phyloP scores from a whole-genome alignment of 2,113 vertebrate species.

The Poeciliopsis occidentalis region DNA sequence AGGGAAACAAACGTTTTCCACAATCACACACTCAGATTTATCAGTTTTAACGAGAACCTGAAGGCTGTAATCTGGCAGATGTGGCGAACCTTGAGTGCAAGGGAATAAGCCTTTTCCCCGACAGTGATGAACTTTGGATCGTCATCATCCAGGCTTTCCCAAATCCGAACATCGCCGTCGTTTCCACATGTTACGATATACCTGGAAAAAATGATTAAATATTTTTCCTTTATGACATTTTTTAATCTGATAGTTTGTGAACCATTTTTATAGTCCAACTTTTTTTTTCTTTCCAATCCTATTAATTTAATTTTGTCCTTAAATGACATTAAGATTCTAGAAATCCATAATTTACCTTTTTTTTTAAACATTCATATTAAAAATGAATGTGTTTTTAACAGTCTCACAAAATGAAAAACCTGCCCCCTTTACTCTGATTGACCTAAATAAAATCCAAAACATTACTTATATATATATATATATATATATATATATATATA shows the following conservation, averaged over 20 bases:
- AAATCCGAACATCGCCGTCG: slow-evolving; percentile 95
- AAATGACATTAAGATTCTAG: too few species aligned
- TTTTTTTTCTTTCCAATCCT: too few species aligned
- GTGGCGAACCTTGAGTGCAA: slow-evolving; percentile 86
- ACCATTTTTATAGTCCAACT: too few species aligned
- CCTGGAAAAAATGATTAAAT: slow-evolving; percentile 66
- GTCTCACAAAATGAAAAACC: neutral
- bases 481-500: too few species aligned
- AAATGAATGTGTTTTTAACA: too few species aligned
- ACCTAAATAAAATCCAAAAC: neutral
- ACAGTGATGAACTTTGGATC: slow-evolving; percentile 95
- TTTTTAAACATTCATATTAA: too few species aligned
- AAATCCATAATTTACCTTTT: too few species aligned
- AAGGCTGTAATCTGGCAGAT: neutral
- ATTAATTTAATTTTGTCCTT: too few species aligned
- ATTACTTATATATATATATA: neutral
- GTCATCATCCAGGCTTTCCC: slow-evolving; percentile 94
- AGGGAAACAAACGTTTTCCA: slow-evolving; percentile 6
- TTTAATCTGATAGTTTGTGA: too few species aligned
- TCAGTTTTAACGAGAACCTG: neutral
- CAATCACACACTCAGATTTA: neutral
- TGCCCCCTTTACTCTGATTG: too few species aligned
- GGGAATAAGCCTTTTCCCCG: slow-evolving; percentile 91
- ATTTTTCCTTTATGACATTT: too few species aligned
- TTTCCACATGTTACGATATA: slow-evolving; percentile 92